Conservation (phyloP, 2,113 vertebrate species). For the Junco hyemalis region DNA sequence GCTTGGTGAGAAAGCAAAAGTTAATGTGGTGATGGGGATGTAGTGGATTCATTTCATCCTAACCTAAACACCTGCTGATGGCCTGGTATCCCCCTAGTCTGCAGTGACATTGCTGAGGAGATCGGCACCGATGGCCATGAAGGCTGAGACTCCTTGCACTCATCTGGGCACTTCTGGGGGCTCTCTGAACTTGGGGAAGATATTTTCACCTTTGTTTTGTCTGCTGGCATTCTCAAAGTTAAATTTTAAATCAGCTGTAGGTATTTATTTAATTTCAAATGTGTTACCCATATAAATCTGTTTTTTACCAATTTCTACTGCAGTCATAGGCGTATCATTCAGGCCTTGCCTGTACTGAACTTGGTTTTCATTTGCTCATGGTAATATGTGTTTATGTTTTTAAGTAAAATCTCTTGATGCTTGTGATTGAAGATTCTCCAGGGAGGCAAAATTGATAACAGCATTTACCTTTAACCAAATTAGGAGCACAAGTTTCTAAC, state of each 20-base stretch:
- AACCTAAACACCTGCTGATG: background rate
- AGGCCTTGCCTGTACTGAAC: background rate
- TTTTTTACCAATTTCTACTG: background rate
- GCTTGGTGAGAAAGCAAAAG: background rate
- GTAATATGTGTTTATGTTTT: background rate
- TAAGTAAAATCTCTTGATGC: background rate
- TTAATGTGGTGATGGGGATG: background rate
- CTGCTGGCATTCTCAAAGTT: background rate
- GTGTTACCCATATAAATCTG: background rate
- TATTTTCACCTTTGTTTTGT: background rate
- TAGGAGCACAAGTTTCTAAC: background rate
- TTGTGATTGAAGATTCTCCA: background rate
- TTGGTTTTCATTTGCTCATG: background rate
- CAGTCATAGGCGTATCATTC: background rate
- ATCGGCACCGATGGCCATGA: background rate
- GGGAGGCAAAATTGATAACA: conserved; percentile 7
- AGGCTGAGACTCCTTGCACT: background rate
- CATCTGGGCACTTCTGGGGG: background rate
- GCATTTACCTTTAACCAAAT: background rate
- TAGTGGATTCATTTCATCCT: background rate
- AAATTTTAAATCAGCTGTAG: background rate
- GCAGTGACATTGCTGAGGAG: background rate
- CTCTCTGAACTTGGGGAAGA: background rate
- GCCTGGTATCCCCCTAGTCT: background rate
- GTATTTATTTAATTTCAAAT: background rate